These are phyloP conservation scores for Orthosia incerta DNA, from an alignment of 2,888 invertebrate species.

Conservation along the genomic window DNA sequence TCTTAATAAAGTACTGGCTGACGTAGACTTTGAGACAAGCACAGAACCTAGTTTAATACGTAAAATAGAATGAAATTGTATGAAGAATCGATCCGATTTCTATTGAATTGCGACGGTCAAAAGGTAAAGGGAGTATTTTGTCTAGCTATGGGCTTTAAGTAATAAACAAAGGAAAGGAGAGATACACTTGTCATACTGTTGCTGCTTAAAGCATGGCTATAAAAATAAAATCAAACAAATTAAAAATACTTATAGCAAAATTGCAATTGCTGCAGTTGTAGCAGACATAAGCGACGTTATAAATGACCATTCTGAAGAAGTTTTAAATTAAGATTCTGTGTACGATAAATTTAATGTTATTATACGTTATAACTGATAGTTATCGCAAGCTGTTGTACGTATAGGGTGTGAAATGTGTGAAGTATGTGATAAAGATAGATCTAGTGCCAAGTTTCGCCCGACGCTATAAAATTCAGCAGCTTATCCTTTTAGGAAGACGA, in stretches of 20 bases:
- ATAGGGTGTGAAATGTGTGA: slow-evolving; percentile 27
- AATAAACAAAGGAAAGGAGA: neutral
- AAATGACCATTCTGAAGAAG: neutral
- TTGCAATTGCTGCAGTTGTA: neutral
- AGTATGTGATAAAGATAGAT: slow-evolving; percentile 24
- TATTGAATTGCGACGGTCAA: neutral
- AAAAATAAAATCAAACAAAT: neutral
- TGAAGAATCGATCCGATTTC: no score
- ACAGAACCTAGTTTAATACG: neutral
- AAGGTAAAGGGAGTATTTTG: neutral
- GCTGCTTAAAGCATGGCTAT: neutral
- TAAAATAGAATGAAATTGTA: neutral
- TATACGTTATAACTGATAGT: neutral
- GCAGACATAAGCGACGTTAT: neutral
- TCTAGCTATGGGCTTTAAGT: no score
- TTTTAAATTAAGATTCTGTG: slow-evolving; percentile 6
- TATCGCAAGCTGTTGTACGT: slow-evolving; percentile 38
- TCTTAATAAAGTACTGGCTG: neutral
- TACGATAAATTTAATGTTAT: slow-evolving; percentile 19
- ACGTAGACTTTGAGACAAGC: neutral
- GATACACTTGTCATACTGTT: neutral
- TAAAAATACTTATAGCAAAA: neutral
- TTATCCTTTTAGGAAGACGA: slow-evolving; percentile 19
- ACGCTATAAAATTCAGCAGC: slow-evolving; percentile 27
- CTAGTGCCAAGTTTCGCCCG: slow-evolving; percentile 21